Evolutionary conservation across 2,113 vertebrate genomes (phyloP).

Genomic region (Lutjanus erythropterus): DNA sequence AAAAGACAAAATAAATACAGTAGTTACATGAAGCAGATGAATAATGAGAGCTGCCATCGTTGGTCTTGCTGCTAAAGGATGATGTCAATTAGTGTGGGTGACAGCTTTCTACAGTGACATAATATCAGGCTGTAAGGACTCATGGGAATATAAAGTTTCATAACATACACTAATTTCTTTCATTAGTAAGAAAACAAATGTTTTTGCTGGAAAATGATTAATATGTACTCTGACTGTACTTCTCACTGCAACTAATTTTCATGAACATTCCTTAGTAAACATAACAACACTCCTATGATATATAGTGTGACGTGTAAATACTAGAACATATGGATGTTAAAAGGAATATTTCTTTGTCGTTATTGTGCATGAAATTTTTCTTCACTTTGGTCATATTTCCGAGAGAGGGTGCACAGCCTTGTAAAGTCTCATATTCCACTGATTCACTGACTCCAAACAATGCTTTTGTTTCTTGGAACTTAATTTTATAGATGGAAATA

Average conservation of each 20-base stretch:
- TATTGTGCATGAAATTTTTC: conserved; percentile 1
- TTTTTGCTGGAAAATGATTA: neutral
- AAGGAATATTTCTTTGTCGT: conserved; percentile 21
- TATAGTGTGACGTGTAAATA: neutral
- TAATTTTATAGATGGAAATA: conserved; percentile 55
- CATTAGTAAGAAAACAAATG: conserved; percentile 25
- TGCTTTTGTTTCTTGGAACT: conserved; percentile 54
- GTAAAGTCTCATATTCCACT: conserved; percentile 45
- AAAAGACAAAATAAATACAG: conserved; percentile 55
- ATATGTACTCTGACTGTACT: neutral
- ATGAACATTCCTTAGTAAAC: conserved; percentile 1
- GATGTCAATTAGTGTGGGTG: conserved; percentile 29
- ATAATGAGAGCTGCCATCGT: conserved; percentile 51
- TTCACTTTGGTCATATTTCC: conserved; percentile 39
- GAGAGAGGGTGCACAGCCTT: conserved; percentile 7
- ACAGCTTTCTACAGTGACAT: conserved; percentile 35
- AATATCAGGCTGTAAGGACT: neutral
- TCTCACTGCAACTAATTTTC: neutral
- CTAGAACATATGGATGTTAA: conserved; percentile 1
- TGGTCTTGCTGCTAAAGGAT: conserved; percentile 31
- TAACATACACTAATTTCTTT: conserved; percentile 10
- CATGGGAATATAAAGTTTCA: conserved; percentile 26
- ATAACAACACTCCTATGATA: neutral
- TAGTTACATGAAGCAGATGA: conserved; percentile 25
- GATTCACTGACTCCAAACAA: conserved; percentile 57